Conservation (phyloP, 2,797 vertebrate species). For the Scarus forsteni region DNA sequence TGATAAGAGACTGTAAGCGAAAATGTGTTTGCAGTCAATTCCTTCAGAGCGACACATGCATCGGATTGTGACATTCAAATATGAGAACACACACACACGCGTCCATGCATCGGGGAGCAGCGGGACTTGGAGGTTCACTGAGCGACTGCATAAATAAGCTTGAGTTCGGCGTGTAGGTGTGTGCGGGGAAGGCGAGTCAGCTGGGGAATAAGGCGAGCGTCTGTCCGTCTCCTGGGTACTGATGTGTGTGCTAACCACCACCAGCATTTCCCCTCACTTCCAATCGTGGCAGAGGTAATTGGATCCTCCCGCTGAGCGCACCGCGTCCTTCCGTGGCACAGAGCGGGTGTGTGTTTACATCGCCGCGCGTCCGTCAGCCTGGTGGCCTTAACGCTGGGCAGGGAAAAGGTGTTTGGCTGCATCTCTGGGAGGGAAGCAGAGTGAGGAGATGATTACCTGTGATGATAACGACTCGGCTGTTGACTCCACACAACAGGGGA, state of each 20-base stretch:
- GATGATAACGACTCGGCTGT: slow-evolving; percentile 51
- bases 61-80: slow-evolving; percentile 34
- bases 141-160: slow-evolving; percentile 62
- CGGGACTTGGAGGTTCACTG: slow-evolving; percentile 56
- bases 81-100: slow-evolving; percentile 7
- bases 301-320: slow-evolving; percentile 47
- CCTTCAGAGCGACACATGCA: slow-evolving; percentile 3
- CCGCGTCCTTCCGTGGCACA: slow-evolving; percentile 39
- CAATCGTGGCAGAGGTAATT: slow-evolving; percentile 68
- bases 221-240: slow-evolving; percentile 56
- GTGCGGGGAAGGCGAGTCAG: slow-evolving; percentile 7
- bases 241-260: slow-evolving; percentile 60
- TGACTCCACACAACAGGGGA: slow-evolving; percentile 58
- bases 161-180: slow-evolving; percentile 37
- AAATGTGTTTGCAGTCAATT: slow-evolving; percentile 17
- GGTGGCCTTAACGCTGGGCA: slow-evolving; percentile 40
- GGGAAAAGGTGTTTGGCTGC: slow-evolving; percentile 35
- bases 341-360: slow-evolving; percentile 62
- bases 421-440: slow-evolving; percentile 45
- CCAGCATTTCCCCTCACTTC: slow-evolving; percentile 52
- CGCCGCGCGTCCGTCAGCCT: slow-evolving; percentile 49
- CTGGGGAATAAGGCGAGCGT: slow-evolving; percentile 16
- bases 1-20: slow-evolving; percentile 9
- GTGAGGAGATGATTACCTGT: slow-evolving; percentile 72
- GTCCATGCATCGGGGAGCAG: slow-evolving; percentile 21